phyloP scores from a whole-genome alignment of 1,140 invertebrate genomes.

The Cyphomyrmex costatus region DNA sequence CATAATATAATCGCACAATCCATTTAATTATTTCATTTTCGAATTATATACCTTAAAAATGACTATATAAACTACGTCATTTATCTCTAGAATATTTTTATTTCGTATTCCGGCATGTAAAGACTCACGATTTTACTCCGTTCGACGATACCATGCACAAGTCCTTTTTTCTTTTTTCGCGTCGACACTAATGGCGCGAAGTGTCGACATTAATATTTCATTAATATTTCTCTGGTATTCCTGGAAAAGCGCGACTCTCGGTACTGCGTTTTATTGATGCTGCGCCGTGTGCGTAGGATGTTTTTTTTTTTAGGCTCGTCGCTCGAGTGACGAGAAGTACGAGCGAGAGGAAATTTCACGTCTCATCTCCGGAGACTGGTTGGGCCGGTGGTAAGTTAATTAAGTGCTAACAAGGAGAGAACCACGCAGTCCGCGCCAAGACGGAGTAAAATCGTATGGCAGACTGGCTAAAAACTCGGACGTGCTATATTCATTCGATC shows the following conservation, averaged over 20 bases:
- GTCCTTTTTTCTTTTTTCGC: constrained; percentile 67
- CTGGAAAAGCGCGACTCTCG: constrained; percentile 56
- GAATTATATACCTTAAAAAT: constrained; percentile 13
- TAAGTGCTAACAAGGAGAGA: constrained; percentile 79
- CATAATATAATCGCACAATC: not conserved
- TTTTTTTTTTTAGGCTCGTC: constrained; percentile 53
- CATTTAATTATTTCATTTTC: constrained; percentile 24
- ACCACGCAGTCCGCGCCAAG: constrained; percentile 60
- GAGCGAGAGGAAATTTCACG: constrained; percentile 64
- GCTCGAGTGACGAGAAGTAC: constrained; percentile 46
- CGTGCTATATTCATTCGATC: constrained; percentile 41
- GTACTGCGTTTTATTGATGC: constrained; percentile 59
- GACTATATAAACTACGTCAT: constrained; percentile 19
- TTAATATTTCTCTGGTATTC: constrained; percentile 64
- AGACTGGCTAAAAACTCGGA: constrained; percentile 54
- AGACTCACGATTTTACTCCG: constrained; percentile 63
- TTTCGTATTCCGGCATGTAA: constrained; percentile 14
- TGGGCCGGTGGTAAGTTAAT: constrained; percentile 73
- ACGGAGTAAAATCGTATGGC: constrained; percentile 64
- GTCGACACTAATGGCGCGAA: constrained; percentile 80
- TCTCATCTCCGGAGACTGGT: constrained; percentile 66
- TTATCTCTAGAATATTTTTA: constrained; percentile 36
- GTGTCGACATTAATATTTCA: constrained; percentile 68
- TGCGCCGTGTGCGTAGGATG: constrained; percentile 55
- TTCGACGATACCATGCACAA: constrained; percentile 64